phyloP scores from a whole-genome alignment of 2,888 invertebrate species.

The Drosophila multiciliata region DNA sequence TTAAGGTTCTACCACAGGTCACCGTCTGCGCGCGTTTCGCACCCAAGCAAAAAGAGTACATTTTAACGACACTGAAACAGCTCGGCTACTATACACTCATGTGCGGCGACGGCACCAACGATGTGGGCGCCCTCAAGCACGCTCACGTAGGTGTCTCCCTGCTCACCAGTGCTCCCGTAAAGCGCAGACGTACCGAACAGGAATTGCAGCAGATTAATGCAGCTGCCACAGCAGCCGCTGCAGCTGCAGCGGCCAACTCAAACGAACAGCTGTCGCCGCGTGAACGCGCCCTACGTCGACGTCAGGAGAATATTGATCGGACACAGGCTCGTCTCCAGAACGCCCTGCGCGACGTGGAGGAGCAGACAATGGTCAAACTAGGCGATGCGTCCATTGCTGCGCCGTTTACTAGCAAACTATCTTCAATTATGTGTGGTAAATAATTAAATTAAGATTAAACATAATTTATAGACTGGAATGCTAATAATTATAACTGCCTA shows the following conservation, averaged over 20 bases:
- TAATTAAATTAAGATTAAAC: slow-evolving; percentile 75
- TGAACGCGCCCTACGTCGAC: slow-evolving; percentile 80
- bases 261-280: slow-evolving; percentile 79
- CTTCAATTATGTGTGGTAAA: slow-evolving; percentile 97
- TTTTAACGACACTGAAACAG: slow-evolving; percentile 94
- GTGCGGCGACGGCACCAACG: slow-evolving; percentile 99
- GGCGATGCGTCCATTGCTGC: slow-evolving; percentile 99
- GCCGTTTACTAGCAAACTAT: slow-evolving; percentile 98
- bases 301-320: slow-evolving; percentile 81
- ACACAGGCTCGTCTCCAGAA: slow-evolving; percentile 82
- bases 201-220: slow-evolving; percentile 57
- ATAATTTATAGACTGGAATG: neutral
- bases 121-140: slow-evolving; percentile 99
- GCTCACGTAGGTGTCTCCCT: slow-evolving; percentile 98
- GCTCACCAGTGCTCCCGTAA: slow-evolving; percentile 92
- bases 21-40: slow-evolving; percentile 98
- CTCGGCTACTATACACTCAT: slow-evolving; percentile 95
- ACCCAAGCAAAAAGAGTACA: slow-evolving; percentile 99
- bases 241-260: slow-evolving; percentile 53
- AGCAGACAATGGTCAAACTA: slow-evolving; percentile 95
- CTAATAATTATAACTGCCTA: slow-evolving; percentile 33
- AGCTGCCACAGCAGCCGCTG: slow-evolving; percentile 48
- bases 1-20: slow-evolving; percentile 92
- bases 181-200: slow-evolving; percentile 73
- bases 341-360: slow-evolving; percentile 93